Conservation (phyloP, 2,797 vertebrate genomes). For the Sandelia bainsii region DNA sequence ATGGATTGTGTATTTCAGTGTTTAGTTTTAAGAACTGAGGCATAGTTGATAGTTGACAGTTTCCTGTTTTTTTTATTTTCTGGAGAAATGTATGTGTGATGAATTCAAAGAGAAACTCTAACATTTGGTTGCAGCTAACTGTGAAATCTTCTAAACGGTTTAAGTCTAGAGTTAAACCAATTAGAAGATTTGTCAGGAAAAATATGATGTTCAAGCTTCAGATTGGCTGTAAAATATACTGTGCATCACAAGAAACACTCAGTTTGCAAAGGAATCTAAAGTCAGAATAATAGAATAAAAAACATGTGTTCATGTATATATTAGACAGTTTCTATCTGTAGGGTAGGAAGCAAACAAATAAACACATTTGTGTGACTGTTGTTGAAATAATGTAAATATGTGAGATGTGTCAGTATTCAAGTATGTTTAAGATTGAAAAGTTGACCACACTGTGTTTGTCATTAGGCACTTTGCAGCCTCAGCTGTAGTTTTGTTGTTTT, state of each 20-base stretch:
- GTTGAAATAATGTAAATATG: neutral
- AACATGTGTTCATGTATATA: neutral
- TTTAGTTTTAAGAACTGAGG: neutral
- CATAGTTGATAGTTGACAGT: neutral
- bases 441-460: neutral
- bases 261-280: neutral
- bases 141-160: too few relatives aligned
- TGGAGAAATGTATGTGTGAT: neutral
- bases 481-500: slow-evolving; percentile 7
- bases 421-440: neutral
- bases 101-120: too few relatives aligned
- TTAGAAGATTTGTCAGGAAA: too few relatives aligned
- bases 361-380: too few relatives aligned
- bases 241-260: neutral
- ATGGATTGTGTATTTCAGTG: neutral
- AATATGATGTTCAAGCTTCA: neutral
- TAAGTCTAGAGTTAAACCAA: too few relatives aligned
- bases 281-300: neutral
- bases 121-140: too few relatives aligned
- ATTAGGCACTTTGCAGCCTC: neutral
- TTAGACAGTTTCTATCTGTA: too few relatives aligned
- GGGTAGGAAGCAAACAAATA: too few relatives aligned
- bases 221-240: neutral
- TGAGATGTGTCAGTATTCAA: neutral
- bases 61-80: neutral